Base-by-base conservation (phyloP, 2,888 invertebrate genomes). In the Drosophila pseudotakahashii region DNA sequence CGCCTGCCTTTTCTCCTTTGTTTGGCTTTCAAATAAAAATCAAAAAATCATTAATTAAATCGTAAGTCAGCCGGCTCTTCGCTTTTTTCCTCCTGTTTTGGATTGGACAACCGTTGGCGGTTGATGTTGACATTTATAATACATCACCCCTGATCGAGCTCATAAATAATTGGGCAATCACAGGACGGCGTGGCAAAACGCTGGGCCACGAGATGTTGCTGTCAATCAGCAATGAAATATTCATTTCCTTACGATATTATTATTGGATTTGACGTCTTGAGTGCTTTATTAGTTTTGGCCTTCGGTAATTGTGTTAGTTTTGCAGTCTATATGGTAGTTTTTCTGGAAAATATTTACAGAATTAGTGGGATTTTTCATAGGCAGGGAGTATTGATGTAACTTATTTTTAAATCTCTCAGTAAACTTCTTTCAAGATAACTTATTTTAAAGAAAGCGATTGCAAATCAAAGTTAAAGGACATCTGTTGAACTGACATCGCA, bases 41-140 rank as follows among this genome's bases (percentile, higher is more conserved):
- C 68, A 76, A 76, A 79, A 72, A 68, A 69, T 47, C 81, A 84
- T 81, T 84, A 84, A 82, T 81, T 78, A 78, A 71, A 54, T 54
- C 62, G 54, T 50, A 51, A 51, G 52, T 34, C 48, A 11, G 14
- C 48, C 30, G 19, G 13, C 34, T 41, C 30, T 37, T 32, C 45
- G 23, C 3, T 30, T 30, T 30, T 30, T 26, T 26, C 34, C 11
- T 34, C 11, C 11, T 11, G 11, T 34, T 34, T 34, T 13, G 14
- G 1, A 30, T 34, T 13, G 14, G 1, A 30, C 14, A 30, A 48
- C 26, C 13, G 6, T 36, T 19, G 51, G 37, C 51, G 37, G 64
- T 64, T 72, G 44, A 57, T 58, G 73, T 61, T 67, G 73, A 67
- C 73, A 66, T 61, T 73, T 73, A 59, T 67, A 61, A 66, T 72